Conservation (phyloP, 2,113 vertebrate genomes). For the Oncorhynchus clarkii region DNA sequence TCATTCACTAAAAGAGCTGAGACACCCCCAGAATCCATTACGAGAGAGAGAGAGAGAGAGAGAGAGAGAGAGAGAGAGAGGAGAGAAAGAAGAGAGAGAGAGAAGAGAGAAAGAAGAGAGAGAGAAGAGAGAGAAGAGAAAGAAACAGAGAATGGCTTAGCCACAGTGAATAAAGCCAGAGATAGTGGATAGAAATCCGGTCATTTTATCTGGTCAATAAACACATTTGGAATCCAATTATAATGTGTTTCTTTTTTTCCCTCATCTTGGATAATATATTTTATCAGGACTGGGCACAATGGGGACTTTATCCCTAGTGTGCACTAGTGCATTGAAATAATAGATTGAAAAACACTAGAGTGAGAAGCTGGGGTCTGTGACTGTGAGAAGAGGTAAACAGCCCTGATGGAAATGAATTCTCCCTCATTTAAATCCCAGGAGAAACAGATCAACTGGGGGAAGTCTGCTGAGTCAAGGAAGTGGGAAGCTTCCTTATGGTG, state of each 20-base stretch:
- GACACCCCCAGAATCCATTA: no score
- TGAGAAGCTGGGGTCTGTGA: background rate
- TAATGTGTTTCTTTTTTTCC: conserved; percentile 57
- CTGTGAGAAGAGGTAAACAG: no score
- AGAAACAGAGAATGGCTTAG: conserved; percentile 16
- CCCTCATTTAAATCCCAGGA: background rate
- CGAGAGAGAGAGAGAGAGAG: background rate
- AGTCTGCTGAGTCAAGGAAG: background rate
- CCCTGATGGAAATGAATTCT: background rate
- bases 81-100: conserved; percentile 15
- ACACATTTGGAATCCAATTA: conserved; percentile 53
- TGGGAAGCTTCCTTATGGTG: background rate
- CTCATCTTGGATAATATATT: conserved; percentile 42
- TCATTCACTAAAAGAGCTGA: no score
- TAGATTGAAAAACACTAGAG: conserved; percentile 18
- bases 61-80: conserved; percentile 22
- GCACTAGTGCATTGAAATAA: conserved; percentile 47
- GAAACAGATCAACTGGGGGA: background rate
- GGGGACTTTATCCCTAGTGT: conserved; percentile 26
- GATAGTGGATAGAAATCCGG: conserved; percentile 50
- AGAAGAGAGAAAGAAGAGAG: conserved; percentile 19
- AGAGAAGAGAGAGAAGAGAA: conserved; percentile 18
- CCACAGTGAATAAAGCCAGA: conserved; percentile 33
- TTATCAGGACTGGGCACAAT: conserved; percentile 57
- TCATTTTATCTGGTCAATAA: conserved; percentile 61